Conservation (phyloP, 1,140 invertebrate species). For the Bradynema listronoti region DNA sequence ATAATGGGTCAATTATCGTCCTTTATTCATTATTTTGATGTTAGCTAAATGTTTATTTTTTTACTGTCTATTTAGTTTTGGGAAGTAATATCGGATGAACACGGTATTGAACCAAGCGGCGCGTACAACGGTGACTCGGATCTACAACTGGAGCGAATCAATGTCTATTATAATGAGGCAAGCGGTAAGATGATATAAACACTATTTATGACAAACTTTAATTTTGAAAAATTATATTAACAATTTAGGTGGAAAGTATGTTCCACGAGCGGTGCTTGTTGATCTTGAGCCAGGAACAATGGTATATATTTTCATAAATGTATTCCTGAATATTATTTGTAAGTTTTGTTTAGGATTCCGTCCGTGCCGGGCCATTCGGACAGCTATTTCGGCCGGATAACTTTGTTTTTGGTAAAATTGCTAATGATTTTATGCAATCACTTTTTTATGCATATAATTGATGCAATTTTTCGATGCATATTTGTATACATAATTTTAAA, state of each 20-base stretch:
- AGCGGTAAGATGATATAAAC: conserved; percentile 5
- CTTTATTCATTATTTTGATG: too few species aligned
- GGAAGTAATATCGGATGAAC: conserved; percentile 45
- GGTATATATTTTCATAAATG: too few species aligned
- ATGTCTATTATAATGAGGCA: conserved; percentile 63
- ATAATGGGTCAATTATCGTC: too few species aligned
- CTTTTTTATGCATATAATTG: too few species aligned
- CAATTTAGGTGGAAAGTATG: conserved; percentile 70
- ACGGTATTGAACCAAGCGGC: conserved; percentile 46
- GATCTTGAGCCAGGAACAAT: conserved; percentile 83
- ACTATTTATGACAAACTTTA: background rate
- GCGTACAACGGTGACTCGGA: conserved; percentile 62
- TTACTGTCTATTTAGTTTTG: conserved; percentile 44
- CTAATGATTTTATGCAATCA: too few species aligned
- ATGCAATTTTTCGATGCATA: too few species aligned
- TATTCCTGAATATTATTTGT: too few species aligned
- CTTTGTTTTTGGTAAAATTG: conserved; percentile 78
- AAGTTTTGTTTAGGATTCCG: too few species aligned
- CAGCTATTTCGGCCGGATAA: conserved; percentile 81
- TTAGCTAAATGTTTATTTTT: too few species aligned
- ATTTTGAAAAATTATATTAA: too few species aligned
- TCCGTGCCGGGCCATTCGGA: conserved; percentile 77
- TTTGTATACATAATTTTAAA: too few species aligned
- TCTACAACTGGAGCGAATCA: conserved; percentile 54
- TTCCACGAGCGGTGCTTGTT: conserved; percentile 79